Evolutionary conservation across 2,797 vertebrate genomes (phyloP).

Genomic region (Tympanoctomys barrerae): DNA sequence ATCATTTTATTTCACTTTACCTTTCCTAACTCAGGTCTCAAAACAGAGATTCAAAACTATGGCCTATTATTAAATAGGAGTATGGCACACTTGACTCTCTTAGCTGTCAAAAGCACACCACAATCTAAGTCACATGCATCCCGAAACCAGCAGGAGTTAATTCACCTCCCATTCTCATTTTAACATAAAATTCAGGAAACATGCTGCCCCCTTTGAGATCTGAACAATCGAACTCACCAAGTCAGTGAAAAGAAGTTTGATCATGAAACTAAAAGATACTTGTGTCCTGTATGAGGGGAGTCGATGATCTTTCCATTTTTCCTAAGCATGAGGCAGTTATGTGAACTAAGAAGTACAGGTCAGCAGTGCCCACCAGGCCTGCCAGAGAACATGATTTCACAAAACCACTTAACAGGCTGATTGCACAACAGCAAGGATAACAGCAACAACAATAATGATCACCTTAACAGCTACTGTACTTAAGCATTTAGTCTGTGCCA

Average conservation of each 20-base stretch:
- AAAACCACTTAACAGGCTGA: not conserved
- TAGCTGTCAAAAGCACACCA: conserved; percentile 17
- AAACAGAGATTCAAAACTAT: conserved; percentile 11
- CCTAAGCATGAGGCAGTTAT: not conserved
- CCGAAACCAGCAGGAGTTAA: conserved; percentile 17
- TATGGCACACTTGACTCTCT: not conserved
- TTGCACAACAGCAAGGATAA: not conserved
- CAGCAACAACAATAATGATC: not conserved
- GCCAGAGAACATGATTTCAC: not conserved
- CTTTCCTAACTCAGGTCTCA: not conserved
- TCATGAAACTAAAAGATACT: conserved; percentile 27
- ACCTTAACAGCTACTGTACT: not conserved
- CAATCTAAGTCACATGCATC: not conserved
- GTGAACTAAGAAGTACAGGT: conserved; percentile 9
- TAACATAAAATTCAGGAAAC: conserved; percentile 29
- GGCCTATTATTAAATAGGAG: not conserved
- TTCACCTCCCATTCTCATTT: not conserved
- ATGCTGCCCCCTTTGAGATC: not conserved
- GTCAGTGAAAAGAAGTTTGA: conserved; percentile 23
- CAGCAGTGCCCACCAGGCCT: not conserved
- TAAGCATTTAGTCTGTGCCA: not conserved
- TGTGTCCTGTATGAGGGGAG: not conserved
- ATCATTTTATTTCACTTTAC: conserved; percentile 24
- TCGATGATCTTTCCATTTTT: not conserved
- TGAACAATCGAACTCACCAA: not conserved